A percentile compares a stretch with the other conserved stretches of the same genome.
These are phyloP conservation scores for Vombatus ursinus DNA, from an alignment of 2,113 vertebrate species.

Conservation along the genomic window DNA sequence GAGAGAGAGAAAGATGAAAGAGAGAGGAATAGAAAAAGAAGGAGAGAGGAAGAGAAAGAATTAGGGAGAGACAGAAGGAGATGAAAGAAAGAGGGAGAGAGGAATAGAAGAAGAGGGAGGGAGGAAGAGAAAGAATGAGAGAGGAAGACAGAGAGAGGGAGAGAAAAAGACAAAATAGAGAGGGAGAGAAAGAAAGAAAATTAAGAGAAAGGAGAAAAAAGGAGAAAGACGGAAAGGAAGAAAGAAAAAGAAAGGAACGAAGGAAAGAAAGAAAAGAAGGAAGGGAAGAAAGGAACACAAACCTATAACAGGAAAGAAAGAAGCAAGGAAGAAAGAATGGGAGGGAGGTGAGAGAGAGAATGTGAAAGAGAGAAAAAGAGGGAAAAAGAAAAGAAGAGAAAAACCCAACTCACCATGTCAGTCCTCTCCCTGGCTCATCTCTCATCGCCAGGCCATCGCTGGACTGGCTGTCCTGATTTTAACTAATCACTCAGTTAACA, in stretches of 20 bases:
- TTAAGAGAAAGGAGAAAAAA: background rate
- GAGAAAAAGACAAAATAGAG: too few relatives aligned
- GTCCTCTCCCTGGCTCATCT: background rate
- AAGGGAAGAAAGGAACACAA: background rate
- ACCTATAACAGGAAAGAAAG: background rate
- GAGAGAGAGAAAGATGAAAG: background rate
- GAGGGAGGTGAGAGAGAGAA: background rate
- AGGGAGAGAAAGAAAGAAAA: too few relatives aligned
- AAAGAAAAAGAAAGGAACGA: background rate
- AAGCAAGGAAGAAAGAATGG: background rate
- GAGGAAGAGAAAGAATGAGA: too few relatives aligned
- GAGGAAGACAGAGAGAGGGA: too few relatives aligned
- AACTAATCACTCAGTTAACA: constrained; percentile 59
- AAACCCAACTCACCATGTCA: background rate
- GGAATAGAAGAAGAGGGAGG: background rate
- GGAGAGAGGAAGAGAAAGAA: background rate
- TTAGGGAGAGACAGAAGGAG: background rate
- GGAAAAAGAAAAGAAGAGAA: background rate
- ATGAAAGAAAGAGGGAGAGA: background rate
- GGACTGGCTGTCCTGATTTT: constrained; percentile 37
- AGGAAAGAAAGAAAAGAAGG: background rate
- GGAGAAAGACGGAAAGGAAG: too few relatives aligned
- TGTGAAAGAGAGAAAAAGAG: background rate
- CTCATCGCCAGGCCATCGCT: background rate
- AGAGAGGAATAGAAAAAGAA: too few relatives aligned